Percentiles rank a stretch among this genome's conserved stretches.
Conservation (phyloP, 2,888 invertebrate species). For the Chelonus formosanus region DNA sequence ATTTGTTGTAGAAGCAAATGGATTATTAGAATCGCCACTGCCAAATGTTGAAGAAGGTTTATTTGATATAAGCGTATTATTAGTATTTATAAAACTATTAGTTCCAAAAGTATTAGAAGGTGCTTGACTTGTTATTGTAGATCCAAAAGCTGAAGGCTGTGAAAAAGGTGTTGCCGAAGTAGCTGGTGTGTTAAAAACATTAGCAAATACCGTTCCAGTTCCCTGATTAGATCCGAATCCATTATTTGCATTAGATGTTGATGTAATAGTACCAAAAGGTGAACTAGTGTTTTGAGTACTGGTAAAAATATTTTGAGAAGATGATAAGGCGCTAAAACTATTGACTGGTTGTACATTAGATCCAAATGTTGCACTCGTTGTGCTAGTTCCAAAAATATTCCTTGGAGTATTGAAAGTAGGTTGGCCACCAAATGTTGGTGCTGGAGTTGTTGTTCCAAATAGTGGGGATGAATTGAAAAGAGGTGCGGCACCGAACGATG, state of each 20-base stretch:
- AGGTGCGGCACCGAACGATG: constrained; percentile 52
- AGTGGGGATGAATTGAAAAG: constrained; percentile 50
- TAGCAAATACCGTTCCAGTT: too few species aligned
- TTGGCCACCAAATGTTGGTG: constrained; percentile 48
- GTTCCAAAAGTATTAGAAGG: constrained; percentile 22
- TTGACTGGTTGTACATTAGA: constrained; percentile 37
- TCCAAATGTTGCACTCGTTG: constrained; percentile 43
- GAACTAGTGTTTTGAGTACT: constrained; percentile 18
- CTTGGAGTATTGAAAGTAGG: constrained; percentile 43
- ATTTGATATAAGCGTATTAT: constrained; percentile 6
- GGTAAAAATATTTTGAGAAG: constrained; percentile 26
- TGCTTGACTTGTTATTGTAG: constrained; percentile 32
- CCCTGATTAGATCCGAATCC: too few species aligned
- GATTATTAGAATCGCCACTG: constrained; percentile 34
- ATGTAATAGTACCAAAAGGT: constrained; percentile 28
- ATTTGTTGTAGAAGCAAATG: constrained; percentile 36
- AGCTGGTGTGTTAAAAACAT: constrained; percentile 27
- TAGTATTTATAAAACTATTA: constrained; percentile 33
- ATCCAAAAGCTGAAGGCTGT: constrained; percentile 37
- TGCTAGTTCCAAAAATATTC: constrained; percentile 41
- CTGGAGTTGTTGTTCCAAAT: constrained; percentile 42
- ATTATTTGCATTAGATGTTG: background rate
- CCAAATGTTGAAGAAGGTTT: constrained; percentile 37
- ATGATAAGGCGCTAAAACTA: constrained; percentile 37
- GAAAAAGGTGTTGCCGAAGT: constrained; percentile 23